Percentiles rank a stretch among this genome's conserved stretches.
phyloP scores from a whole-genome alignment of 53 echinoderm and acorn worm genomes.

The Henricia sp. region DNA sequence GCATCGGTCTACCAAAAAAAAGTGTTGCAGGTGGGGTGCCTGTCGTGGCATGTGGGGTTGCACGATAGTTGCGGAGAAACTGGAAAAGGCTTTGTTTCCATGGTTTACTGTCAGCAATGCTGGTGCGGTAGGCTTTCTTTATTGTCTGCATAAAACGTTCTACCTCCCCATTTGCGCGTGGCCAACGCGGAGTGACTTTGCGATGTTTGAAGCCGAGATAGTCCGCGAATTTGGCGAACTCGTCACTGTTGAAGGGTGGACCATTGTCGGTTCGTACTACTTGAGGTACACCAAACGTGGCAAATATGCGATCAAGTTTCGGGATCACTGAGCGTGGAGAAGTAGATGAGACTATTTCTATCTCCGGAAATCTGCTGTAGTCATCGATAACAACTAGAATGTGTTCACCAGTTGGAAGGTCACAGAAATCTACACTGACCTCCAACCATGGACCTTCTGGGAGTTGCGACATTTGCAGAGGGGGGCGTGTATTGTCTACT shows the following conservation, averaged over 20 bases:
- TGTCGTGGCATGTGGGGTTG: constrained; percentile 73
- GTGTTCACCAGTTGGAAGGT: constrained; percentile 46
- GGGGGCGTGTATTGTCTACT: neutral
- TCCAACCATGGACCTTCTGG: constrained; percentile 9
- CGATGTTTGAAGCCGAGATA: constrained; percentile 72
- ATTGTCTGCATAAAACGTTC: constrained; percentile 72
- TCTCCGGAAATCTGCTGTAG: constrained; percentile 55
- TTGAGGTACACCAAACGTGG: constrained; percentile 42
- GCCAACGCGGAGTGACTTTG: constrained; percentile 71
- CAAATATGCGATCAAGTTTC: constrained; percentile 62
- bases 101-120: constrained; percentile 43
- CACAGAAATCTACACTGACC: constrained; percentile 25
- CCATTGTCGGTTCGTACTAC: constrained; percentile 71
- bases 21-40: constrained; percentile 38
- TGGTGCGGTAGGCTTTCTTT: constrained; percentile 64
- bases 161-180: constrained; percentile 75
- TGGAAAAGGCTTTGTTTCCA: constrained; percentile 68
- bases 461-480: constrained; percentile 33
- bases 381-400: constrained; percentile 48
- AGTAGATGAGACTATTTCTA: constrained; percentile 49
- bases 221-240: constrained; percentile 63
- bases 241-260: constrained; percentile 69
- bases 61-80: constrained; percentile 70
- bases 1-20: too few relatives aligned
- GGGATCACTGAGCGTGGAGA: constrained; percentile 56